phyloP scores from a whole-genome alignment of 2,113 vertebrate genomes.

The Cyanocitta stelleri region DNA sequence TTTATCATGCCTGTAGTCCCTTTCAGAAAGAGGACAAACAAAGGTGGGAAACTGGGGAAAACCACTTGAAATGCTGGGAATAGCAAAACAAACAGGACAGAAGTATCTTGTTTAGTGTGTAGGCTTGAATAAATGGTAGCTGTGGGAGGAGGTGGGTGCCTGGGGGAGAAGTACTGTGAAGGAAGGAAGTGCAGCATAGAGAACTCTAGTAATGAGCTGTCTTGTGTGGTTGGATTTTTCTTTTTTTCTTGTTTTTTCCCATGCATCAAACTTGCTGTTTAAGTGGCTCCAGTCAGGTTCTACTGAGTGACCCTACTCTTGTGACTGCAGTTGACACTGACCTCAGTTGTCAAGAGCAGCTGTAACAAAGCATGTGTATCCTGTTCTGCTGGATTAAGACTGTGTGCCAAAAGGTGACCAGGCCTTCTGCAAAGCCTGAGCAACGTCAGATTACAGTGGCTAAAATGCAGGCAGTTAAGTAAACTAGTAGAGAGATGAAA shows the following conservation, averaged over 20 bases:
- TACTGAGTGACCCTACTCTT: not conserved
- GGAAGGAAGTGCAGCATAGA: not conserved
- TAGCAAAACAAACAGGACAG: not conserved
- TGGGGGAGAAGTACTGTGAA: not conserved
- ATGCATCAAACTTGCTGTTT: not conserved
- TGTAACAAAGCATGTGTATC: not conserved
- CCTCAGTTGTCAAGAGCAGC: not conserved
- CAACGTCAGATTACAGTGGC: not conserved
- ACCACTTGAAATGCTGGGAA: not conserved
- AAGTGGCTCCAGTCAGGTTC: not conserved
- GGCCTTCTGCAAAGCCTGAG: not conserved
- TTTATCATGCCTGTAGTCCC: not conserved
- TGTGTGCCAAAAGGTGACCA: not conserved
- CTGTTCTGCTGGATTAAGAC: not conserved
- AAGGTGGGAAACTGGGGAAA: not conserved
- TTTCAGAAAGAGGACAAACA: not conserved
- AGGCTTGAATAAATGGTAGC: not conserved
- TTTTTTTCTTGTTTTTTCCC: not conserved
- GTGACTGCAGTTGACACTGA: not conserved
- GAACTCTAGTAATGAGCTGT: not conserved
- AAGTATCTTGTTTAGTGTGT: not conserved
- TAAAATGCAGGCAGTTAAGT: not conserved
- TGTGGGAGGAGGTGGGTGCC: not conserved
- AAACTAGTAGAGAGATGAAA: not conserved
- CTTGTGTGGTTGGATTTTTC: not conserved